These are phyloP conservation scores for Popillia japonica DNA, from an alignment of 1,140 invertebrate species.

Conservation along the genomic window DNA sequence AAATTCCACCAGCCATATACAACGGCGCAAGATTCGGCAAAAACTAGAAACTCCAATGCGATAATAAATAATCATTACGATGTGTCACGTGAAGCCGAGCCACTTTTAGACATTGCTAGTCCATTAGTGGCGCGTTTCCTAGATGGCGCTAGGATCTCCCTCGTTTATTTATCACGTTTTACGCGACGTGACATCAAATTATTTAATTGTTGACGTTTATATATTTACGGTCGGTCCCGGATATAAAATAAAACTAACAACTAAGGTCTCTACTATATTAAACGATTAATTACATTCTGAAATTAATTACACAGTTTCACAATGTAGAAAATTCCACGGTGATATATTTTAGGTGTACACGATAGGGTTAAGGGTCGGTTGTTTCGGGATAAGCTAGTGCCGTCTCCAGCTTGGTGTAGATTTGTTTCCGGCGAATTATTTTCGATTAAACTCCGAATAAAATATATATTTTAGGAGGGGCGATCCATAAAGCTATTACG, in stretches of 20 bases:
- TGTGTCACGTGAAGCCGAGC: conserved; percentile 17
- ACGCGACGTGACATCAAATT: neutral
- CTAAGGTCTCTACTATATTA: neutral
- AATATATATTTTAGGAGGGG: neutral
- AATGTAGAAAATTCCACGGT: neutral
- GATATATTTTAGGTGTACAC: conserved; percentile 18
- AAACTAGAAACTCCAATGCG: conserved; percentile 12
- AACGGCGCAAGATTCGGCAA: neutral
- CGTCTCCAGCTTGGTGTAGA: neutral
- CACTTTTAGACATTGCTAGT: conserved; percentile 22
- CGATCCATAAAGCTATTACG: neutral
- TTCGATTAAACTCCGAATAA: neutral
- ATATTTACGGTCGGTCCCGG: neutral
- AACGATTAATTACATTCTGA: conserved; percentile 1
- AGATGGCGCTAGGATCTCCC: conserved; percentile 27
- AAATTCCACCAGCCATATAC: neutral
- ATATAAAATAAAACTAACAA: neutral
- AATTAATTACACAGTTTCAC: neutral
- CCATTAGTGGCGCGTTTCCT: conserved; percentile 8
- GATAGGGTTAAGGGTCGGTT: neutral
- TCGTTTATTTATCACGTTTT: conserved; percentile 20
- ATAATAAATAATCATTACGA: conserved; percentile 33
- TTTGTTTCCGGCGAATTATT: no score
- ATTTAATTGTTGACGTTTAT: conserved; percentile 25
- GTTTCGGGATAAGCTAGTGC: neutral